Base-by-base conservation (phyloP, 2,113 vertebrate species). In the Nycticorax nycticorax region DNA sequence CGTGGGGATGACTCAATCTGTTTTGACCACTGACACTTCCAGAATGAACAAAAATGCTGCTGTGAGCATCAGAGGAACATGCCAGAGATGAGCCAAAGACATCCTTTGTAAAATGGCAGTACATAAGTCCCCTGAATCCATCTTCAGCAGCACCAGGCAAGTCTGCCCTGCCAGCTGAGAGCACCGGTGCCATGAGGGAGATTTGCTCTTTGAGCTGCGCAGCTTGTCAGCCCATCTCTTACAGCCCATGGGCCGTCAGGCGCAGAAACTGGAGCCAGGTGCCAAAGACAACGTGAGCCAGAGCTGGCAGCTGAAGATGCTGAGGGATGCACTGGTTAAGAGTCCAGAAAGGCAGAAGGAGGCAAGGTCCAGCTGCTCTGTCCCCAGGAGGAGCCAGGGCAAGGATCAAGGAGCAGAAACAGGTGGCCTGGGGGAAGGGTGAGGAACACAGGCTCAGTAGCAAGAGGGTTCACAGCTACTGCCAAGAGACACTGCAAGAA, bases 121-220 rank as follows among this genome's bases (percentile, higher is more conserved):
- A 41, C 41, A 43, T 2, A 6, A 83, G 59, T 63, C 41, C 71
- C 83, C 82, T 47, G 57, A 77, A 85, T 68, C 43, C 43, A 35
- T 30, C 67, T 56, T 37, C 55, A 63, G 35, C 26, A 56, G 62
- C 48, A 60, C 11, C 35, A 74, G 48, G 7, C 60, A 39, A 41
- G 62, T 62, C 50, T 32, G 21, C 17, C 21, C 32, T 9, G 12
- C 1, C 9, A 88, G 87, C 26, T 0, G 4, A 67, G 37, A 76
- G 37, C 35, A 47, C 23, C 1, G 1, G 53, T 6, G 41, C 22
- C 37, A 26, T 0, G 1, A 69, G 9, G 39, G 52, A 78, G 47
- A 50, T 59, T n/a, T 52, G 64, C 43, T 55, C 53, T 85, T 75
- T 22, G 48, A 77, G 72, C 18, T 26, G 63, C 9, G 4, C 68